Base-by-base conservation (phyloP, 92 coral and sea anemone genomes). In the Micromussa lordhowensis region DNA sequence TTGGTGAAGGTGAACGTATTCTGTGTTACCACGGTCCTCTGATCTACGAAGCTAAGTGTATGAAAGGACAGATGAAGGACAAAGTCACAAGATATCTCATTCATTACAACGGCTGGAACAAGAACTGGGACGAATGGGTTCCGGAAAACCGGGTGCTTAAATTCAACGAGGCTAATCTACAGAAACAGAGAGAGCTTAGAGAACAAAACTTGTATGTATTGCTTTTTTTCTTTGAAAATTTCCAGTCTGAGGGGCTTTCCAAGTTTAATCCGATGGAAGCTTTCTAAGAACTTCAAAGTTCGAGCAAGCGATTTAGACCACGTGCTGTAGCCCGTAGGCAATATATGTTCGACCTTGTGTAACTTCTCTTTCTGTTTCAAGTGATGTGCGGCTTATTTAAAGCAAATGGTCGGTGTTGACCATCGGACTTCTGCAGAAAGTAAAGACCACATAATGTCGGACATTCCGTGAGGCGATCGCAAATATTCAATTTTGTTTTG, bases 121-220 rank as follows among this genome's bases (percentile, higher is more conserved):
- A 97, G 83, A 97, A 94, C 68, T 97, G 99, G 99, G 99, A 97
- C 90, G 99, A 97, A 91, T 97, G 99, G 99, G 99, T 97, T 15
- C 99, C 99, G 28, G 99, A 97, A 88, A 95, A 87, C 87, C 94
- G 99, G 69, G 99, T 97, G 69, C 86, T 97, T 79, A 97, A 97
- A 82, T 97, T 88, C 91, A 95, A 96, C 93, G 99, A 97, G 66
- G 95, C 95, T 75, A 97, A 97, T 82, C 91, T 97, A 30, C 96
- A 94, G 77, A 97, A 95, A 78, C 99, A 97, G 84, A 91, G 89
- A 86, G 99, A 97, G 81, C 94, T 97, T 15, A 92, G 94, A 53
- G 99, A 97, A 84, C 99, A 97, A 81, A 97, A 93, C 86, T 87
- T 91, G 98, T 95, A 87, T 81, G 98, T 95, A 86, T 57, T 34